Conservation (phyloP, 2,113 vertebrate genomes). For the Sula dactylatra region DNA sequence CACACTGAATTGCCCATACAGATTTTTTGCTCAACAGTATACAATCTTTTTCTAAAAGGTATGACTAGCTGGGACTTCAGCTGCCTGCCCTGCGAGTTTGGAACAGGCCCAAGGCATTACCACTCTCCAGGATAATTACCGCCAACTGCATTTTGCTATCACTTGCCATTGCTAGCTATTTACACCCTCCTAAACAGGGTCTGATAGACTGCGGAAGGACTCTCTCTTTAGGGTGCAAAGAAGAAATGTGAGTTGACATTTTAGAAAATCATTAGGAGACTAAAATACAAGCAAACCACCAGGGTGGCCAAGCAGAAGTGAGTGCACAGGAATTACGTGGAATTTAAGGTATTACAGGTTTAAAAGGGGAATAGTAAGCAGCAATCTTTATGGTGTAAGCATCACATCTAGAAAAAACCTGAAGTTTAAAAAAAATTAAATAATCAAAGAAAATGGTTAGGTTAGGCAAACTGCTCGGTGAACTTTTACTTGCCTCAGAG, state of each 20-base stretch:
- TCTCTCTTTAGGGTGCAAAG: background rate
- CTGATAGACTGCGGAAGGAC: background rate
- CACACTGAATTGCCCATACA: conserved; percentile 13
- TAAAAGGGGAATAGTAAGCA: background rate
- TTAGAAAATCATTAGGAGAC: background rate
- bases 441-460: background rate
- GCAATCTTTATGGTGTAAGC: background rate
- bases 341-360: background rate
- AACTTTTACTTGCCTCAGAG: background rate
- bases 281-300: background rate
- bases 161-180: background rate
- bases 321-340: background rate
- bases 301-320: background rate
- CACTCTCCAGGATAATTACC: background rate
- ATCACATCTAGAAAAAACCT: accelerated
- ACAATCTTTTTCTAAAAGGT: conserved; percentile 8
- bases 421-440: background rate
- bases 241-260: background rate
- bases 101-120: background rate
- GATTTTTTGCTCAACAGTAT: conserved; percentile 1
- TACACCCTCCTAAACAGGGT: background rate
- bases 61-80: background rate
- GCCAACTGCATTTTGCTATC: background rate
- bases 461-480: background rate
- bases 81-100: background rate